Percentiles rank a stretch among this genome's conserved stretches.
Evolutionary conservation across 2,113 vertebrate species (phyloP).

Genomic region (Dipodomys merriami): DNA sequence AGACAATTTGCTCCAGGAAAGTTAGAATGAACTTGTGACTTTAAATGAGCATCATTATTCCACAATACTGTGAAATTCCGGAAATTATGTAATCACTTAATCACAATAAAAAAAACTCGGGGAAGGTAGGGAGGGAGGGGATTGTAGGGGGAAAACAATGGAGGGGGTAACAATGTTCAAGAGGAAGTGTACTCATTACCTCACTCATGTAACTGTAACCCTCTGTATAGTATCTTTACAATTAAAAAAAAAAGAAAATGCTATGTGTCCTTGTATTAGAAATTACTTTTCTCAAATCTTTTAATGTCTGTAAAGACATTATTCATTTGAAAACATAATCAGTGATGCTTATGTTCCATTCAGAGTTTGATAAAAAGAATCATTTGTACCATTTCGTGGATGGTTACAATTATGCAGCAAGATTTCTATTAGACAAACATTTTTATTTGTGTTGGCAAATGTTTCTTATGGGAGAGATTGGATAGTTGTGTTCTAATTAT

Average conservation of each 20-base stretch:
- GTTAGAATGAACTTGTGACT: too few relatives aligned
- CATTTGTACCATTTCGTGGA: constrained; percentile 37
- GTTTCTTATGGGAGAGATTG: constrained; percentile 60
- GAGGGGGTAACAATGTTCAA: too few relatives aligned
- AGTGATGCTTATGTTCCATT: constrained; percentile 29
- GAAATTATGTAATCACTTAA: too few relatives aligned
- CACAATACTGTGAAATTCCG: too few relatives aligned
- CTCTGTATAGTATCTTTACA: too few relatives aligned
- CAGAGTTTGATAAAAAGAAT: not conserved
- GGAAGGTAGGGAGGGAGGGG: too few relatives aligned
- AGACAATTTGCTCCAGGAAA: too few relatives aligned
- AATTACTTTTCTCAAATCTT: not conserved
- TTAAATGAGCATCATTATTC: too few relatives aligned
- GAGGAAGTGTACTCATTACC: too few relatives aligned
- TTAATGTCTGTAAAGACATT: not conserved
- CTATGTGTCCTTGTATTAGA: not conserved
- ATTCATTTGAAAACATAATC: not conserved
- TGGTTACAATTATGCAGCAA: constrained; percentile 35
- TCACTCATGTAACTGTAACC: too few relatives aligned
- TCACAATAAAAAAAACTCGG: too few relatives aligned
- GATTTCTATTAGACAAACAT: constrained; percentile 13
- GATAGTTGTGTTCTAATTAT: constrained; percentile 63
- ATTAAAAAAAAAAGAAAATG: constrained; percentile 41
- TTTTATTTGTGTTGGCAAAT: constrained; percentile 60
- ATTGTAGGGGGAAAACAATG: too few relatives aligned